A percentile compares a stretch with the other conserved stretches of the same genome.
These are phyloP conservation scores for Notechis scutatus DNA, from an alignment of 2,113 vertebrate species.

Conservation along the genomic window DNA sequence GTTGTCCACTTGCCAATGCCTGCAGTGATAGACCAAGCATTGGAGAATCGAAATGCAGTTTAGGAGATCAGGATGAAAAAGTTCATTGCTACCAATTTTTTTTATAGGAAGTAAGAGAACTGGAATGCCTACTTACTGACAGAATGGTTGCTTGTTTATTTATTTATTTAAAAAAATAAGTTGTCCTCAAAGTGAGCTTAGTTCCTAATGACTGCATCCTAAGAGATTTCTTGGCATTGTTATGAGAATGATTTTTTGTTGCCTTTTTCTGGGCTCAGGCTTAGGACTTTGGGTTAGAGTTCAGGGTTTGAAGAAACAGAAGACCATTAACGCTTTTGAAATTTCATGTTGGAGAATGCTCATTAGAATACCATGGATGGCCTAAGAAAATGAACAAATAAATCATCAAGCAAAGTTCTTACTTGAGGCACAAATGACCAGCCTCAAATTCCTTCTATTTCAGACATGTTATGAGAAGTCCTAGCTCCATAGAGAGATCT, in stretches of 20 bases:
- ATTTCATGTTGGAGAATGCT: neutral
- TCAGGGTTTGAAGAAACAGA: neutral
- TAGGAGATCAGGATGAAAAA: neutral
- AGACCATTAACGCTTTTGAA: neutral
- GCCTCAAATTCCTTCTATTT: neutral
- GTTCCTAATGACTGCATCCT: neutral
- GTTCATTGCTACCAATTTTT: neutral
- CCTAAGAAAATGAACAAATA: neutral
- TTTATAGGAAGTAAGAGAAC: neutral
- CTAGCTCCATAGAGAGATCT: neutral
- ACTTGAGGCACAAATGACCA: neutral
- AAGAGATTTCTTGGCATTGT: neutral
- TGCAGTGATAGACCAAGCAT: neutral
- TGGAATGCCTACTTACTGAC: neutral
- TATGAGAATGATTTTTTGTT: neutral
- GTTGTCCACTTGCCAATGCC: neutral
- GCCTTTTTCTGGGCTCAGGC: neutral
- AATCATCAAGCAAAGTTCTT: neutral
- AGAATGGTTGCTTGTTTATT: neutral
- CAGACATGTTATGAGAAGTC: neutral
- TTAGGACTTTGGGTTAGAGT: neutral
- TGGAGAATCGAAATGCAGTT: neutral
- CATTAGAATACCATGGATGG: neutral
- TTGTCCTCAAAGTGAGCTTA: neutral
- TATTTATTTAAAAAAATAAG: too few relatives aligned